These are phyloP conservation scores for Echinometra lucunter DNA, from an alignment of 53 echinoderm and acorn worm genomes.

Conservation along the genomic window DNA sequence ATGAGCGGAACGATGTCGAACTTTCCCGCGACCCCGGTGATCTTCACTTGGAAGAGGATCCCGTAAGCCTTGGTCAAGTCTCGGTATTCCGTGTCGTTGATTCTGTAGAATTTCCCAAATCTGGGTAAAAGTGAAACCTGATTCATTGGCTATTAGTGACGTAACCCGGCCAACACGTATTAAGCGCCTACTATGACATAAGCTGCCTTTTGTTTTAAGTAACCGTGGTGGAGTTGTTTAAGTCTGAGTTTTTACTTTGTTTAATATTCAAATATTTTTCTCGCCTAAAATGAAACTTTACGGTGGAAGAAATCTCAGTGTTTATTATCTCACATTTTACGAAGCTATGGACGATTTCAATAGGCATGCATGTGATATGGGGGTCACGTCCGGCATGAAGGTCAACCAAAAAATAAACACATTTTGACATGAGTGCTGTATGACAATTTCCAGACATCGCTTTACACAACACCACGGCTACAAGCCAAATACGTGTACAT, in stretches of 20 bases:
- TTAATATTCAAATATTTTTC: neutral
- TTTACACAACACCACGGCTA: slow-evolving; percentile 57
- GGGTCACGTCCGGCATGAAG: neutral
- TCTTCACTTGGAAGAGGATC: slow-evolving; percentile 90
- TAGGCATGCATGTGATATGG: slow-evolving; percentile 19
- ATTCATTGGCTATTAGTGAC: slow-evolving; percentile 72
- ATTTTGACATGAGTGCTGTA: neutral
- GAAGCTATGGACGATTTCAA: neutral
- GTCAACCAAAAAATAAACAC: neutral
- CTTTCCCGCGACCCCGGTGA: slow-evolving; percentile 91
- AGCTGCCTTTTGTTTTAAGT: slow-evolving; percentile 21
- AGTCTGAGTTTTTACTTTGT: neutral
- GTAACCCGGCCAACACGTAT: slow-evolving; percentile 62
- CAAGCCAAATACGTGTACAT: slow-evolving; percentile 58
- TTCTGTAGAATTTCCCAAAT: slow-evolving; percentile 87
- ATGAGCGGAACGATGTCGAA: slow-evolving; percentile 96
- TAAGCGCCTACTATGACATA: slow-evolving; percentile 6
- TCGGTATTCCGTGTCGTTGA: slow-evolving; percentile 78
- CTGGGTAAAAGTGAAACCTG: slow-evolving; percentile 76
- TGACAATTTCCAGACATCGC: slow-evolving; percentile 11
- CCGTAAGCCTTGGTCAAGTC: slow-evolving; percentile 95
- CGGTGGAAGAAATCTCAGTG: neutral
- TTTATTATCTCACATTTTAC: neutral
- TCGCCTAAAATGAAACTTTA: neutral
- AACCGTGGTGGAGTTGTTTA: slow-evolving; percentile 30